A percentile compares a stretch with the other conserved stretches of the same genome.
Conservation (phyloP, 2,888 invertebrate genomes). For the Morpho deidamia region DNA sequence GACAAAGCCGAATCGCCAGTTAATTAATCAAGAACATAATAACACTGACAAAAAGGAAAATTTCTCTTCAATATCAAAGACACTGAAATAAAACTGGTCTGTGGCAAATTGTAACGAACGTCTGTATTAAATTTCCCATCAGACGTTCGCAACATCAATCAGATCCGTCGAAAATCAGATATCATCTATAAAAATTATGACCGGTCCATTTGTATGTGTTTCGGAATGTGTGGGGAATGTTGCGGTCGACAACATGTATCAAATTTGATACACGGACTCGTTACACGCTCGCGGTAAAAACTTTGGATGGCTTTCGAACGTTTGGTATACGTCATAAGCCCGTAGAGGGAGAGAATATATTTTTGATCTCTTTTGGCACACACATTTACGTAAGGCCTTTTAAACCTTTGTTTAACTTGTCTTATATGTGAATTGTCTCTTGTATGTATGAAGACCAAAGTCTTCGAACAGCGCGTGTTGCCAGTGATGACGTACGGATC, state of each 20-base stretch:
- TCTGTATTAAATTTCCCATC: constrained; percentile 16
- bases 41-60: background rate
- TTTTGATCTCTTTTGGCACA: background rate
- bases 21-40: constrained; percentile 6
- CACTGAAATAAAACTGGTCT: constrained; percentile 8
- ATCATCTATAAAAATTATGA: constrained; percentile 56
- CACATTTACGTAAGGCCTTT: too few relatives aligned
- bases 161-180: constrained; percentile 33
- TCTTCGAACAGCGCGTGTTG: too few relatives aligned
- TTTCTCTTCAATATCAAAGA: constrained; percentile 6
- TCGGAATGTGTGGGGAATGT: constrained; percentile 40
- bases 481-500: too few relatives aligned
- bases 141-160: constrained; percentile 31
- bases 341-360: background rate
- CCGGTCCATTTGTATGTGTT: constrained; percentile 44
- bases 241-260: constrained; percentile 43
- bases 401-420: too few relatives aligned
- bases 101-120: constrained; percentile 11
- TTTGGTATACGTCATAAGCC: constrained; percentile 26
- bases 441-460: too few relatives aligned
- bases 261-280: constrained; percentile 61
- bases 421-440: too few relatives aligned
- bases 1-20: background rate
- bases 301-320: constrained; percentile 39
- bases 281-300: constrained; percentile 49